Conservation (phyloP, 2,888 invertebrate genomes). For the Agonum fuliginosum region DNA sequence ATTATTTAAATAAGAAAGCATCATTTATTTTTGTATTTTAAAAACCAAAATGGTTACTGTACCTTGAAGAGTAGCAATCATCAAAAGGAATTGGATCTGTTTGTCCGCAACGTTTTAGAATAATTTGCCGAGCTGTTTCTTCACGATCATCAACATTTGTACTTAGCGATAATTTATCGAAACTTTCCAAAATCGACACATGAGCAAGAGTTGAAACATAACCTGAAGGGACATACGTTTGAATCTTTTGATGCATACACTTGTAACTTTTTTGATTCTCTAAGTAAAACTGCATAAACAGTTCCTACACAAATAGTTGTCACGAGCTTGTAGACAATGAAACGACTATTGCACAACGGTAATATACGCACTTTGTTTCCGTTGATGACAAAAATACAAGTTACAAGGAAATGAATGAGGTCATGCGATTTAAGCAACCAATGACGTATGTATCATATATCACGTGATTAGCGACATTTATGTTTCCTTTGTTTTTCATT, state of each 20-base stretch:
- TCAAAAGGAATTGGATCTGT: conserved; percentile 78
- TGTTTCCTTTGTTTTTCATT: conserved; percentile 39
- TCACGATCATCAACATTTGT: conserved; percentile 57
- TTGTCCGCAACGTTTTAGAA: conserved; percentile 81
- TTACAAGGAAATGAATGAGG: conserved; percentile 50
- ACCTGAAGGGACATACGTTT: conserved; percentile 67
- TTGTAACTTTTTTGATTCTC: conserved; percentile 44
- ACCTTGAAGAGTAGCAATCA: conserved; percentile 81
- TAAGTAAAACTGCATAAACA: conserved; percentile 51
- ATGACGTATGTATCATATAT: conserved; percentile 23
- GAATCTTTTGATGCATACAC: conserved; percentile 66
- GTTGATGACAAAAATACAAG: conserved; percentile 53
- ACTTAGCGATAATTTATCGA: conserved; percentile 59
- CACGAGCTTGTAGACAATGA: conserved; percentile 35
- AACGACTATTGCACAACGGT: conserved; percentile 37
- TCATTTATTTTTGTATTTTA: background rate
- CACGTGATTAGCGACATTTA: conserved; percentile 35
- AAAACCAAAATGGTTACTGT: conserved; percentile 66
- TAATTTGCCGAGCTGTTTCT: conserved; percentile 72
- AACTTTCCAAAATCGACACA: conserved; percentile 58
- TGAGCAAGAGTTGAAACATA: conserved; percentile 65
- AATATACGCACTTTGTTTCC: conserved; percentile 50
- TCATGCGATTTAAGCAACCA: conserved; percentile 12
- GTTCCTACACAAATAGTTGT: conserved; percentile 18
- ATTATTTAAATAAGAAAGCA: background rate